Evolutionary conservation across 2,797 vertebrate species (phyloP).

Genomic region (Myioborus melanocephalus): DNA sequence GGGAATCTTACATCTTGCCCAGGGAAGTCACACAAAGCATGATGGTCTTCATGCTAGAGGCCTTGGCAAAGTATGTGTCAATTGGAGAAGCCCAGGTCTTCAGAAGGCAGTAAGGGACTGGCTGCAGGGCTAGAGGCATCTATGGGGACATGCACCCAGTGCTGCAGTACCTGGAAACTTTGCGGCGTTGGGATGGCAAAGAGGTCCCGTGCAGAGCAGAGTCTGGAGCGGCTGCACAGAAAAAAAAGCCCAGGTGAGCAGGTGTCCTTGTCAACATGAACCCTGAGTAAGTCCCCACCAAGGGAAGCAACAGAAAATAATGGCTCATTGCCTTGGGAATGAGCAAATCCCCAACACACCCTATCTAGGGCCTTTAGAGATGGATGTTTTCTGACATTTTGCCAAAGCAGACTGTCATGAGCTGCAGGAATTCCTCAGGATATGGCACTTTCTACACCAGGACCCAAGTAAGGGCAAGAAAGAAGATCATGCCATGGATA

Average conservation of each 20-base stretch:
- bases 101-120: neutral
- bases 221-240: slow-evolving; percentile 77
- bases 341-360: neutral
- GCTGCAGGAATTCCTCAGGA: neutral
- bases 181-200: slow-evolving; percentile 74
- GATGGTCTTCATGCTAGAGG: neutral
- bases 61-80: accelerated
- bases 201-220: slow-evolving; percentile 71
- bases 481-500: neutral
- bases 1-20: neutral
- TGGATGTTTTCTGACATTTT: neutral
- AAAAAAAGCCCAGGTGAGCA: neutral
- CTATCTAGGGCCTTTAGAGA: neutral
- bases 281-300: neutral
- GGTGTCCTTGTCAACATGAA: neutral
- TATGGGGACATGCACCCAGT: accelerated
- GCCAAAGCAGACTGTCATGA: neutral
- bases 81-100: neutral
- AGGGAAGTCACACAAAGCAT: neutral
- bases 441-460: neutral
- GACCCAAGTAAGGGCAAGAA: neutral
- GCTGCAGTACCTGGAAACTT: slow-evolving; percentile 85
- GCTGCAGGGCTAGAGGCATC: neutral
- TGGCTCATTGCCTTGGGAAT: neutral
- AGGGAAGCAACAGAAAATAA: neutral